phyloP scores from a whole-genome alignment of 2,797 vertebrate species.

The Propithecus deckenii region DNA sequence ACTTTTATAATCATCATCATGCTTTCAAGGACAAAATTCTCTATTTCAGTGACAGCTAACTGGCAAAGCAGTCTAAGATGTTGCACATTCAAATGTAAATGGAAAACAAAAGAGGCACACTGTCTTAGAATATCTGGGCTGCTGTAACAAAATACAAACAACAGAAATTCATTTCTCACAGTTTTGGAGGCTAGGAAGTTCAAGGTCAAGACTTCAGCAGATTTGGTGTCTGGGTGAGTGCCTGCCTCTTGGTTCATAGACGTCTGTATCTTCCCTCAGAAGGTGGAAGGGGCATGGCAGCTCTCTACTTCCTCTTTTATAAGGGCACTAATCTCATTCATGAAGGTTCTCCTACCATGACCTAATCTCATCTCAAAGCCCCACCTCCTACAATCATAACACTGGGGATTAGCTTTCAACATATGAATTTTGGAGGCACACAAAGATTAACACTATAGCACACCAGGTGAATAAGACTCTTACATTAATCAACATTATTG shows the following conservation, averaged over 20 bases:
- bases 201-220: background rate
- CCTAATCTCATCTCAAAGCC: background rate
- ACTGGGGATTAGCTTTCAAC: background rate
- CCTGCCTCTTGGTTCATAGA: background rate
- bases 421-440: background rate
- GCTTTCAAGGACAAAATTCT: slow-evolving; percentile 43
- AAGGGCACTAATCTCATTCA: background rate
- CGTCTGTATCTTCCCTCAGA: background rate
- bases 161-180: background rate
- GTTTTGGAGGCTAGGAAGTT: background rate
- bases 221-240: background rate
- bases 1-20: slow-evolving; percentile 31
- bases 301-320: background rate
- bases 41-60: background rate
- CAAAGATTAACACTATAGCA: background rate
- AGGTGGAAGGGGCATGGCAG: background rate
- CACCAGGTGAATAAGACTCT: slow-evolving; percentile 45
- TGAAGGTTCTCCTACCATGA: background rate
- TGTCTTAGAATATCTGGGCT: background rate
- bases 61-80: background rate
- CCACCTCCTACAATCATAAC: too few relatives aligned
- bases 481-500: slow-evolving; percentile 39
- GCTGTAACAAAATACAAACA: background rate
- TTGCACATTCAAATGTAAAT: slow-evolving; percentile 74
- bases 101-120: slow-evolving; percentile 39